Conservation (phyloP, 2,888 invertebrate species). For the Eumacrocentrus americanus region DNA sequence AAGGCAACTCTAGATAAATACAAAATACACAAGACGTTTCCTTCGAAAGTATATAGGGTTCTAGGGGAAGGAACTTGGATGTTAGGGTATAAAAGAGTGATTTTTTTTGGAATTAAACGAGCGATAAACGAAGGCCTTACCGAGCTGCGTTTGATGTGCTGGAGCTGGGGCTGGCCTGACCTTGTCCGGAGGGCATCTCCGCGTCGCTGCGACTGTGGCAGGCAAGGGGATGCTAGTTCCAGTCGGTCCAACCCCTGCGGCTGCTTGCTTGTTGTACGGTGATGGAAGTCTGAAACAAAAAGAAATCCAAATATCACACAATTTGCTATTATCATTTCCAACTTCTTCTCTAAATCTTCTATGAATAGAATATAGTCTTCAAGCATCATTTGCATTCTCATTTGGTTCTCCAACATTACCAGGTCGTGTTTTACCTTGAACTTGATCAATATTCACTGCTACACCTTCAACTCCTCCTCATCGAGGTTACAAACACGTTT, state of each 20-base stretch:
- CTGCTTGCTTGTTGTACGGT: constrained; percentile 63
- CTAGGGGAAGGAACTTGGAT: not conserved
- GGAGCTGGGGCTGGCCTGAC: constrained; percentile 76
- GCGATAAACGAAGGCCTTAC: constrained; percentile 43
- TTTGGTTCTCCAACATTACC: not conserved
- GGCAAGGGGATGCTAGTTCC: constrained; percentile 82
- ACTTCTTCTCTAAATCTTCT: too few relatives aligned
- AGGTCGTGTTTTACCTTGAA: not conserved
- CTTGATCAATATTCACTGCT: not conserved
- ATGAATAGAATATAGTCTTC: not conserved
- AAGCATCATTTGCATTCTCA: not conserved
- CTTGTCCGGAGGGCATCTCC: constrained; percentile 81
- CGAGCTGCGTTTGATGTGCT: constrained; percentile 55
- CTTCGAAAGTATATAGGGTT: too few relatives aligned
- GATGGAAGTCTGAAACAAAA: constrained; percentile 55
- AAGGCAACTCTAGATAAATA: not conserved
- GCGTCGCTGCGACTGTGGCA: constrained; percentile 76
- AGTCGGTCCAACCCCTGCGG: constrained; percentile 63
- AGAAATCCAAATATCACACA: constrained; percentile 14
- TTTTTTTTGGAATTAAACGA: constrained; percentile 1
- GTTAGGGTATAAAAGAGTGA: too few relatives aligned
- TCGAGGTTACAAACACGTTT: not conserved
- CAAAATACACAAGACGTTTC: not conserved
- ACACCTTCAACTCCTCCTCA: not conserved
- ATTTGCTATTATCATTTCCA: not conserved